Percentiles rank a stretch among this genome's conserved stretches.
Conservation (phyloP, 2,113 vertebrate species). For the Murina feae region DNA sequence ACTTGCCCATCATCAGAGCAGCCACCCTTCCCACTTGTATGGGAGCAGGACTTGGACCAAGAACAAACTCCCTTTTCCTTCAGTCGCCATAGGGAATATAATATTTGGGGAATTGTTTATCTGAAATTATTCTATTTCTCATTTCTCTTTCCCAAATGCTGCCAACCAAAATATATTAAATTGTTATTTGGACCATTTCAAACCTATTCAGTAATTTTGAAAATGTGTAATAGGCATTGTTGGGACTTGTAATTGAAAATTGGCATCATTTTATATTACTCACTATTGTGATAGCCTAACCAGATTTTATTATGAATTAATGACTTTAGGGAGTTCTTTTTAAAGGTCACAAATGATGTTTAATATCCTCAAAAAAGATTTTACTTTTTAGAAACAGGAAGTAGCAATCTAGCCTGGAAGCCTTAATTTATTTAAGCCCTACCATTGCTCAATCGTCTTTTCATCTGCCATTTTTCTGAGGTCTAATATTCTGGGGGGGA, state of each 20-base stretch:
- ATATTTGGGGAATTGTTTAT: neutral
- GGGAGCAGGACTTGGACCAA: neutral
- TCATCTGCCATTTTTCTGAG: constrained; percentile 65
- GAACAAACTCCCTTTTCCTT: neutral
- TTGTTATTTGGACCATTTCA: constrained; percentile 19
- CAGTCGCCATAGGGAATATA: neutral
- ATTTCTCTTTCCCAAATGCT: neutral
- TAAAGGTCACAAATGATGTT: constrained; percentile 65
- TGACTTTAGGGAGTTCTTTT: constrained; percentile 41
- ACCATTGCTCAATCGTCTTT: constrained; percentile 69
- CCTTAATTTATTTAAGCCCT: constrained; percentile 57
- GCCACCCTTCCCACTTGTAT: neutral
- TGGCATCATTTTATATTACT: constrained; percentile 47
- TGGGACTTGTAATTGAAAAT: constrained; percentile 42
- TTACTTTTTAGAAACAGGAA: constrained; percentile 60
- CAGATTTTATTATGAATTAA: constrained; percentile 34
- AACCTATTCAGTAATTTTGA: constrained; percentile 6
- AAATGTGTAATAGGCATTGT: neutral
- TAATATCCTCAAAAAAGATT: constrained; percentile 42
- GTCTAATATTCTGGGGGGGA: constrained; percentile 69
- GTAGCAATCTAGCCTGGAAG: constrained; percentile 45
- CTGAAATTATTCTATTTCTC: neutral
- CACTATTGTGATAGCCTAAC: neutral
- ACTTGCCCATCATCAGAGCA: neutral
- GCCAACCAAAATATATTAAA: constrained; percentile 15